phyloP scores from a whole-genome alignment of 2,888 invertebrate genomes.

The Tetramorium bicarinatum region DNA sequence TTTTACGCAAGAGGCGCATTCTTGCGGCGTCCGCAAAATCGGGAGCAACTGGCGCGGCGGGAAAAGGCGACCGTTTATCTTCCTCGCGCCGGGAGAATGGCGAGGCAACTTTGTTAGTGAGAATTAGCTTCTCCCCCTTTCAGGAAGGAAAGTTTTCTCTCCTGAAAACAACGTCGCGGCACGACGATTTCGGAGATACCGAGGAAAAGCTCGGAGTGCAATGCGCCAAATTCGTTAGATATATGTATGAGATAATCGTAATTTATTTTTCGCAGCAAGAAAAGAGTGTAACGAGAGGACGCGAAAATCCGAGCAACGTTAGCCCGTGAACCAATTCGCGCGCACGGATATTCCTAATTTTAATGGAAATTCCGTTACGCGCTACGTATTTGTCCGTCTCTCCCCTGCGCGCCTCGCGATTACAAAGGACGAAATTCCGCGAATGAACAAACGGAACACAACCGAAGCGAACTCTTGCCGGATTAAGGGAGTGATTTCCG shows the following conservation, averaged over 20 bases:
- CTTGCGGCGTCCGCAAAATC: constrained; percentile 41
- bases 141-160: constrained; percentile 29
- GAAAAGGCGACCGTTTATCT: constrained; percentile 47
- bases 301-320: not conserved
- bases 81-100: constrained; percentile 24
- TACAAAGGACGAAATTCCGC: constrained; percentile 52
- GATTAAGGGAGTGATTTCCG: constrained; percentile 66
- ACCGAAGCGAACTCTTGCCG: constrained; percentile 53
- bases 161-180: constrained; percentile 34
- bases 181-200: constrained; percentile 27
- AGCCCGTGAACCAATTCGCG: not conserved
- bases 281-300: not conserved
- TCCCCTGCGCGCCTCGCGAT: not conserved
- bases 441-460: constrained; percentile 48
- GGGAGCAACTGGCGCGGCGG: constrained; percentile 29
- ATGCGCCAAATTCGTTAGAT: constrained; percentile 19
- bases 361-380: constrained; percentile 29
- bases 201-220: not conserved
- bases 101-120: constrained; percentile 40
- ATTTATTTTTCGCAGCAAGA: constrained; percentile 2
- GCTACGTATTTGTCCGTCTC: constrained; percentile 27
- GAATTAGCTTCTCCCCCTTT: constrained; percentile 43
- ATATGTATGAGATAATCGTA: constrained; percentile 14
- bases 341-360: constrained; percentile 35
- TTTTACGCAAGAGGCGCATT: constrained; percentile 32